Percentiles rank a stretch among this genome's conserved stretches.
phyloP scores from a whole-genome alignment of 2,888 invertebrate species.

The Harpagoxenus sublaevis region DNA sequence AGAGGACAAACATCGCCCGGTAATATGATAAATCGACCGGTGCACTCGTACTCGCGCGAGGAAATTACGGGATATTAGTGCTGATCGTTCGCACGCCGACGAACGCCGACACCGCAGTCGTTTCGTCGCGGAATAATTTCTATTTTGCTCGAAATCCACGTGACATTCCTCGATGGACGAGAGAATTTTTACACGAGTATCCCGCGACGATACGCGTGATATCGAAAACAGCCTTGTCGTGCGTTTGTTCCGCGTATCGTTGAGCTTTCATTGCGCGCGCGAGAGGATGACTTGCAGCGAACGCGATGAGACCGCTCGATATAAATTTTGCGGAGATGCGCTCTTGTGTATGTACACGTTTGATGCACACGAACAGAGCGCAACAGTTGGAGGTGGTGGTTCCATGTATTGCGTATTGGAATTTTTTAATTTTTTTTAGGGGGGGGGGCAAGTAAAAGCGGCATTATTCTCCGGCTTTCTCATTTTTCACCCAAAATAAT shows the following conservation, averaged over 20 bases:
- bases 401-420: conserved; percentile 10
- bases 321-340: conserved; percentile 46
- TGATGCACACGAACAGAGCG: conserved; percentile 17
- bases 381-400: conserved; percentile 32
- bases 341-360: neutral
- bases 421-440: neutral
- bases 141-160: conserved; percentile 14
- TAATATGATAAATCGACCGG: conserved; percentile 45
- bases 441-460: neutral
- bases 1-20: conserved; percentile 14
- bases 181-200: conserved; percentile 16
- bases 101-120: neutral
- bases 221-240: neutral
- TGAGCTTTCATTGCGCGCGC: conserved; percentile 29
- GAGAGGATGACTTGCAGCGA: conserved; percentile 37
- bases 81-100: neutral
- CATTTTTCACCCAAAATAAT: neutral
- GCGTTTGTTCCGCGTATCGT: conserved; percentile 41
- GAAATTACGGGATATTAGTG: conserved; percentile 37
- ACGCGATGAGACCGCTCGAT: conserved; percentile 39
- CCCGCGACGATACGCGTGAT: conserved; percentile 18
- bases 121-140: conserved; percentile 16
- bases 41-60: neutral
- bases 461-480: neutral
- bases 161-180: neutral